Conservation (phyloP, 2,113 vertebrate species). For the Cnemophilus loriae region DNA sequence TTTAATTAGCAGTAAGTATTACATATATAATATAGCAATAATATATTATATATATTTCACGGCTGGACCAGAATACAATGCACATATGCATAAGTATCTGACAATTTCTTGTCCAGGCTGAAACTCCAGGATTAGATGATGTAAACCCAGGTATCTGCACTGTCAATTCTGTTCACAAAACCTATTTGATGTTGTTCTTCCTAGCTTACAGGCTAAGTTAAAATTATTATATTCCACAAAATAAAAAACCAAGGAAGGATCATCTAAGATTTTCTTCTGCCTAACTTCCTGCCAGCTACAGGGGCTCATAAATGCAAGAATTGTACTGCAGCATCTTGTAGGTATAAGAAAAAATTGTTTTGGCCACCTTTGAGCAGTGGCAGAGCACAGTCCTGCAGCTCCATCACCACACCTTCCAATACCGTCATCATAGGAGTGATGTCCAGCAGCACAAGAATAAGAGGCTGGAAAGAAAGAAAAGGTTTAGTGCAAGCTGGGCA, state of each 20-base stretch:
- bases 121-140: not conserved
- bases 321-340: not conserved
- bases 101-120: not conserved
- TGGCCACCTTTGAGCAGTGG: slow-evolving; percentile 87
- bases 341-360: not conserved
- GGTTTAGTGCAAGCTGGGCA: not conserved
- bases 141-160: not conserved
- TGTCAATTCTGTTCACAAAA: not conserved
- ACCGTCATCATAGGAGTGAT: slow-evolving; percentile 96
- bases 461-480: slow-evolving; percentile 74
- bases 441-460: slow-evolving; percentile 85
- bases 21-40: not conserved
- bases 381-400: slow-evolving; percentile 94
- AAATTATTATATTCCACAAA: not conserved
- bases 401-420: slow-evolving; percentile 93
- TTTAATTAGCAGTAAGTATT: not conserved
- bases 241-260: not conserved
- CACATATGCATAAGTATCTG: not conserved
- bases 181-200: not conserved
- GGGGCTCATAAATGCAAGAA: not conserved
- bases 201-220: not conserved
- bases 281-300: not conserved
- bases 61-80: not conserved
- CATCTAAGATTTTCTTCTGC: not conserved
- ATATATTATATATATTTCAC: not conserved